Conservation (phyloP, 2,113 vertebrate species). For the Trichomycterus rosablanca region DNA sequence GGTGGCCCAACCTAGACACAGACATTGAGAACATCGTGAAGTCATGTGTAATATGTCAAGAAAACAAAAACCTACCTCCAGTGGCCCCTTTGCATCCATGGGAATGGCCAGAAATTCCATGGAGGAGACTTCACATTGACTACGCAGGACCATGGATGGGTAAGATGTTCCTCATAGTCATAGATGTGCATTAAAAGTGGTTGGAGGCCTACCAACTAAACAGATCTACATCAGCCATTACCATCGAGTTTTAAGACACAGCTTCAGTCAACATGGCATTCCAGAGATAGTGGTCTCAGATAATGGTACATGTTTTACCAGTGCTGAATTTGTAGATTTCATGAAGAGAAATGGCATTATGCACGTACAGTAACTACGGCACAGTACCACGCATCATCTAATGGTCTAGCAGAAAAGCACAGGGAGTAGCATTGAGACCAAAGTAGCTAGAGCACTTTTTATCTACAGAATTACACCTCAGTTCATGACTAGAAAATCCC, state of each 20-base stretch:
- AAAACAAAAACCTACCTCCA: neutral
- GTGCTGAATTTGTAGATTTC: conserved; percentile 7
- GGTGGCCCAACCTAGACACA: conserved; percentile 2
- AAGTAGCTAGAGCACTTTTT: neutral
- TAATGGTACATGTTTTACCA: conserved; percentile 19
- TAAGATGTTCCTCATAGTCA: neutral
- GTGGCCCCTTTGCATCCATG: too few relatives aligned
- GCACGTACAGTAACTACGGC: neutral
- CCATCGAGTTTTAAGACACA: conserved; percentile 3
- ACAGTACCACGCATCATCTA: conserved; percentile 3
- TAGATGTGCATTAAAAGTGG: neutral
- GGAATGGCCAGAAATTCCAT: too few relatives aligned
- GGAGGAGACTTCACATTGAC: too few relatives aligned
- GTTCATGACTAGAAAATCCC: neutral
- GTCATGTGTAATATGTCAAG: neutral
- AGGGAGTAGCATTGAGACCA: conserved; percentile 1
- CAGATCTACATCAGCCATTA: neutral
- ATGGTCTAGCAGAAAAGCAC: neutral
- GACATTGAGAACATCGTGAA: neutral
- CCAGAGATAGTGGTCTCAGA: conserved; percentile 11
- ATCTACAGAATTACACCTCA: neutral
- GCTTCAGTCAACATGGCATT: conserved; percentile 15
- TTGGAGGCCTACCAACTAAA: neutral
- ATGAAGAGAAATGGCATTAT: conserved; percentile 1
- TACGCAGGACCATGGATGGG: neutral